phyloP scores from a whole-genome alignment of 2,797 vertebrate species.

The Sebastes kiyomatsui region DNA sequence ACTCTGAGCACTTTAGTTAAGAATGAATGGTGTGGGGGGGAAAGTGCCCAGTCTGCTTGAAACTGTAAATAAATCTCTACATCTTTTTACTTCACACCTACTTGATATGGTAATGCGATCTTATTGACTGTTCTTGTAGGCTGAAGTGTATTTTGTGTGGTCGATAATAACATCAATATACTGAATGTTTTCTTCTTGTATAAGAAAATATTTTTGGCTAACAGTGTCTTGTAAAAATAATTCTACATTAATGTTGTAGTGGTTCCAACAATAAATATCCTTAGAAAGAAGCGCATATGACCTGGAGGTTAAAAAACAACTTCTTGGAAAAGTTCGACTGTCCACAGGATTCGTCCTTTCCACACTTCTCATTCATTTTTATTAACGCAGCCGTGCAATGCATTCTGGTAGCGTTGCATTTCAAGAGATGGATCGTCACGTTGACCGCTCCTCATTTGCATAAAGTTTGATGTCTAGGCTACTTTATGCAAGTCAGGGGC shows the following conservation, averaged over 20 bases:
- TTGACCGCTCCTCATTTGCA: no score
- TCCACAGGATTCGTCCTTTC: no score
- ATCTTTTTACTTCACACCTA: not conserved
- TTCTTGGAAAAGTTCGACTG: not conserved
- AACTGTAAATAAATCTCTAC: slow-evolving; percentile 12
- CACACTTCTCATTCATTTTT: no score
- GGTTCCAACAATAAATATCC: not conserved
- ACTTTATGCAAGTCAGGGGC: no score
- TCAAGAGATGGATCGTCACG: no score
- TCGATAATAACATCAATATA: not conserved
- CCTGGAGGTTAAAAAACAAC: not conserved
- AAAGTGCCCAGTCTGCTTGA: not conserved
- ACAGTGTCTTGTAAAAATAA: not conserved
- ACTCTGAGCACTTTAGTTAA: slow-evolving; percentile 13
- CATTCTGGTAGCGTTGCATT: no score
- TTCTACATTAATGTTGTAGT: not conserved
- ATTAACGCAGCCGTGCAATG: no score
- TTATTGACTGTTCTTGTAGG: not conserved
- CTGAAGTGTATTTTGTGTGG: not conserved
- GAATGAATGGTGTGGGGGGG: slow-evolving; percentile 23
- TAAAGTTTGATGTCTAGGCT: no score
- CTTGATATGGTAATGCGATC: not conserved
- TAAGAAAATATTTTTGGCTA: not conserved
- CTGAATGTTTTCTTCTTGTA: not conserved
- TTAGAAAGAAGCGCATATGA: not conserved